Conservation (phyloP, 2,113 vertebrate species). For the Nerophis ophidion region DNA sequence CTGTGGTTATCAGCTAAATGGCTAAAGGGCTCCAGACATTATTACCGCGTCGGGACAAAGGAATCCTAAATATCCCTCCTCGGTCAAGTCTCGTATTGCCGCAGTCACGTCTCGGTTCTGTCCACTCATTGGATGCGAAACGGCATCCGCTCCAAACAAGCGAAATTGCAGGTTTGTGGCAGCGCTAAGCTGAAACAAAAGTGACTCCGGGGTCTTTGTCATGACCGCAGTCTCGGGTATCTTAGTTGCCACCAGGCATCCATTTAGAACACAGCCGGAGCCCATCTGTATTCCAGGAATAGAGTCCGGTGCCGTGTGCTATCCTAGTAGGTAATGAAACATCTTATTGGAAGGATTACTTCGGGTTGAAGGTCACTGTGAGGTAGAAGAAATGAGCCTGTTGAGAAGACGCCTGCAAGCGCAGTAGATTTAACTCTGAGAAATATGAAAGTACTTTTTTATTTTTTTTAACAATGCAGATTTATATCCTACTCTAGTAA, state of each 20-base stretch:
- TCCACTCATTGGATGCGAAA: conserved; percentile 28
- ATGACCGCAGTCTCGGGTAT: conserved; percentile 13
- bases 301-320: background rate
- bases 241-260: conserved; percentile 26
- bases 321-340: conserved; percentile 3
- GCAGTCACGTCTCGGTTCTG: conserved; percentile 12
- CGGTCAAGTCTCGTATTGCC: conserved; percentile 11
- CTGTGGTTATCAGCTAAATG: conserved; percentile 20
- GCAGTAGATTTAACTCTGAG: conserved; percentile 17
- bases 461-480: background rate
- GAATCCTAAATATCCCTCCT: conserved; percentile 16
- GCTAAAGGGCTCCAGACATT: conserved; percentile 30
- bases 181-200: conserved; percentile 24
- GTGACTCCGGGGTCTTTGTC: conserved; percentile 5
- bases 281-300: conserved; percentile 22
- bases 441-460: conserved; percentile 6
- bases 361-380: background rate
- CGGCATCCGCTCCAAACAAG: conserved; percentile 9
- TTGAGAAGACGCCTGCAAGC: conserved; percentile 12
- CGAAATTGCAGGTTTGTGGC: conserved; percentile 15
- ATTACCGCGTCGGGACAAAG: conserved; percentile 27
- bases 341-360: conserved; percentile 1
- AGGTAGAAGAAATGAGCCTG: background rate
- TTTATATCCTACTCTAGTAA: conserved; percentile 24
- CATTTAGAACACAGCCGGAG: conserved; percentile 9